Evolutionary conservation across 2,888 invertebrate species (phyloP).

Genomic region (Aporophyla lueneburgensis): DNA sequence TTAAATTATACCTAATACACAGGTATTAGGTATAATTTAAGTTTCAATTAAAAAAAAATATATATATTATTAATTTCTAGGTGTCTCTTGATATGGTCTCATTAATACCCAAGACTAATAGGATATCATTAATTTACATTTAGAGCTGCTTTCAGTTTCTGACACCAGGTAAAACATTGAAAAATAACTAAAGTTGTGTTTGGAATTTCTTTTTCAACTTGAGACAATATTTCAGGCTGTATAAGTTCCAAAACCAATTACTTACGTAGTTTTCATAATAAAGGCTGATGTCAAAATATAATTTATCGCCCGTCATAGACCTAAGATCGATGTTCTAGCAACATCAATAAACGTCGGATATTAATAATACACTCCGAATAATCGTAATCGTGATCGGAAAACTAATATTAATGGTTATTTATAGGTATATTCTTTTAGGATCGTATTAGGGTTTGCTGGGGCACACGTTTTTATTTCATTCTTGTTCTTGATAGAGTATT

Average conservation of each 20-base stretch:
- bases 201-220: constrained; percentile 4
- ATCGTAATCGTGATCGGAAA: constrained; percentile 8
- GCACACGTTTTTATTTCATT: not conserved
- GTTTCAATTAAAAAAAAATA: too few species aligned
- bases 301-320: constrained; percentile 32
- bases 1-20: too few species aligned
- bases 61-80: too few species aligned
- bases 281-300: constrained; percentile 31
- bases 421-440: constrained; percentile 6
- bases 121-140: too few species aligned
- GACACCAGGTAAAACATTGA: constrained; percentile 39
- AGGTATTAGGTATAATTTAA: too few species aligned
- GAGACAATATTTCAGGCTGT: not conserved
- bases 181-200: not conserved
- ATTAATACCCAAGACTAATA: too few species aligned
- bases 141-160: constrained; percentile 15
- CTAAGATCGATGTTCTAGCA: constrained; percentile 40
- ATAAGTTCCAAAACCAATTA: not conserved
- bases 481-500: constrained; percentile 2
- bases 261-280: constrained; percentile 22
- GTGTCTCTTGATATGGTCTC: too few species aligned
- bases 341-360: constrained; percentile 30
- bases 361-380: constrained; percentile 34
- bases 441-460: not conserved
- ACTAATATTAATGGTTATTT: constrained; percentile 3